Evolutionary conservation across 2,797 vertebrate genomes (phyloP).

Genomic region (Sylvia borin): DNA sequence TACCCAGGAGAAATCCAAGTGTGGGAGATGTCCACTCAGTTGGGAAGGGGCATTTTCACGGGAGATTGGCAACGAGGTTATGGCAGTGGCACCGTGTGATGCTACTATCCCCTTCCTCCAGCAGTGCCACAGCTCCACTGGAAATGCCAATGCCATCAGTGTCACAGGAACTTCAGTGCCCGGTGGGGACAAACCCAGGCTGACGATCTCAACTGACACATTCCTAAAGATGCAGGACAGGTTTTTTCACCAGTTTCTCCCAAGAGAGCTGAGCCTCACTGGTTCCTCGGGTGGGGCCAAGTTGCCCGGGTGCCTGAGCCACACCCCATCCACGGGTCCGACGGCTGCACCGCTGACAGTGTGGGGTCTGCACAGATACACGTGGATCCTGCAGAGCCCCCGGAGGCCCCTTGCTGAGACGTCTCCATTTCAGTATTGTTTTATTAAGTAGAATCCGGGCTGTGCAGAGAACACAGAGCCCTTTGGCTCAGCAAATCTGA

Average conservation of each 20-base stretch:
- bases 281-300: neutral
- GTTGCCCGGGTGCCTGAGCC: neutral
- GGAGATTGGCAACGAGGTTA: neutral
- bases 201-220: slow-evolving; percentile 19
- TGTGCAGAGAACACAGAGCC: neutral
- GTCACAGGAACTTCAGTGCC: neutral
- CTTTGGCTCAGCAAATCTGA: neutral
- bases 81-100: neutral
- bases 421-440: neutral
- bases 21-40: neutral
- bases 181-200: neutral
- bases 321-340: neutral
- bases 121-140: rapidly evolving
- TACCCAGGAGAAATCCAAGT: neutral
- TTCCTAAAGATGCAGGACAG: slow-evolving; percentile 15
- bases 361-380: neutral
- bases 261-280: neutral
- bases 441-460: neutral
- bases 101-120: neutral
- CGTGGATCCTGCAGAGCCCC: neutral
- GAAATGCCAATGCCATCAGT: neutral
- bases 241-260: neutral
- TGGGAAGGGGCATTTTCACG: neutral
- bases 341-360: rapidly evolving
- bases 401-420: neutral